Percentiles rank a stretch among this genome's conserved stretches.
These are phyloP conservation scores for Cataglyphis hispanica DNA, from an alignment of 1,140 invertebrate genomes.

Conservation along the genomic window DNA sequence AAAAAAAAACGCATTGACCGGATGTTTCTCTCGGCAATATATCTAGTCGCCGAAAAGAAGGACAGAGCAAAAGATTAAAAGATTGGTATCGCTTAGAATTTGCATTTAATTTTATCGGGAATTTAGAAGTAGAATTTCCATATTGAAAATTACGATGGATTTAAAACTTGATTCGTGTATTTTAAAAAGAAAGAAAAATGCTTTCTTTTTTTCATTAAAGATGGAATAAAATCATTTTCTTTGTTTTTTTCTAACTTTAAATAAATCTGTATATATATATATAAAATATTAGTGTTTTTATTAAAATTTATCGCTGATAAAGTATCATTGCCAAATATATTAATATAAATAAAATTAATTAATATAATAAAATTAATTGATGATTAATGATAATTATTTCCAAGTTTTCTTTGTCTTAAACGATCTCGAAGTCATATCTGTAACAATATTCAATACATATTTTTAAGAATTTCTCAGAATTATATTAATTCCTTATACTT, in stretches of 20 bases:
- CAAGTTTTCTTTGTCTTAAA: not conserved
- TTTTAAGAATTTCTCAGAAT: not conserved
- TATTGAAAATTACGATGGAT: not conserved
- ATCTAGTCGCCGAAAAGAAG: not conserved
- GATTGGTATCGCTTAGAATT: slow-evolving; percentile 22
- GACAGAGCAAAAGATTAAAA: not conserved
- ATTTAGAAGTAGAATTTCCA: not conserved
- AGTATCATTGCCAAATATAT: no score
- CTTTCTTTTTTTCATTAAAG: not conserved
- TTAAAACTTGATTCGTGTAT: not conserved
- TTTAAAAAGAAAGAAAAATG: not conserved
- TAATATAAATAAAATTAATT: no score
- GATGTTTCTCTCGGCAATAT: not conserved
- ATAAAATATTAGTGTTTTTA: no score
- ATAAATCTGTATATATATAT: not conserved
- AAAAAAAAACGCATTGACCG: not conserved
- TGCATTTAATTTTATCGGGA: slow-evolving; percentile 42
- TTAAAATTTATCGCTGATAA: no score
- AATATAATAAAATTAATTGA: no score
- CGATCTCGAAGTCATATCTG: not conserved
- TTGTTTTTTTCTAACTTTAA: no score
- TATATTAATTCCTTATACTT: not conserved
- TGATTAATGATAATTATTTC: not conserved
- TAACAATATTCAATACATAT: not conserved
- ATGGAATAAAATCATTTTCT: not conserved